Percentiles rank a stretch among this genome's conserved stretches.
These are phyloP conservation scores for Ornithorhynchus anatinus DNA, from an alignment of 2,113 vertebrate species.

Conservation along the genomic window DNA sequence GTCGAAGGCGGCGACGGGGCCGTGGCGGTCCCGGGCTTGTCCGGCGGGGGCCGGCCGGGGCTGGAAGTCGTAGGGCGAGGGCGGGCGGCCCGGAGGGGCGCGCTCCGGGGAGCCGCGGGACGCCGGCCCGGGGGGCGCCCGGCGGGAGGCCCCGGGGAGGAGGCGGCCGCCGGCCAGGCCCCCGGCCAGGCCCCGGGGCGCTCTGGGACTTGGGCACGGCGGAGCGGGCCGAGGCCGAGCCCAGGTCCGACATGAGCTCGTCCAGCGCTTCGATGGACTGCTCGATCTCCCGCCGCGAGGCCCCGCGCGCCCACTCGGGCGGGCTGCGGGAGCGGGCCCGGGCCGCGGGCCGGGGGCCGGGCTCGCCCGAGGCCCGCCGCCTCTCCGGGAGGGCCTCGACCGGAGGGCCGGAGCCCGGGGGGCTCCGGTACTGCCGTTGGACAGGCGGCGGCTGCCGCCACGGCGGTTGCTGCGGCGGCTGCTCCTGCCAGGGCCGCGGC, in stretches of 20 bases:
- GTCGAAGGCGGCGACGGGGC: conserved; percentile 44
- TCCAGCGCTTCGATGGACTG: conserved; percentile 95
- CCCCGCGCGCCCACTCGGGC: conserved; percentile 84
- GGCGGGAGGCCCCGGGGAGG: conserved; percentile 60
- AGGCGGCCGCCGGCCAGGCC: conserved; percentile 70
- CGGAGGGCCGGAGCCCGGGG: conserved; percentile 66
- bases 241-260: conserved; percentile 92
- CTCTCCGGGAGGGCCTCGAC: conserved; percentile 57
- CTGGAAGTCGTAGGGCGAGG: conserved; percentile 68
- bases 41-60: conserved; percentile 20
- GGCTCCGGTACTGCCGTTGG: conserved; percentile 71
- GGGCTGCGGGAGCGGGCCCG: conserved; percentile 80
- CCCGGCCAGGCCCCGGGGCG: conserved; percentile 59
- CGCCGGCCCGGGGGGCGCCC: conserved; percentile 54
- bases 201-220: conserved; percentile 87
- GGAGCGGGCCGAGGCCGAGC: conserved; percentile 64
- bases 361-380: conserved; percentile 58
- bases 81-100: conserved; percentile 36
- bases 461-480: conserved; percentile 77
- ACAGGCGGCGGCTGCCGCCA: conserved; percentile 58
- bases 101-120: neutral
- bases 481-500: conserved; percentile 78
- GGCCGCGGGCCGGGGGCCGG: conserved; percentile 61
- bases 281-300: conserved; percentile 92
- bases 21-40: conserved; percentile 59